Conservation (phyloP, 2,113 vertebrate genomes). For the Orthonyx spaldingii region DNA sequence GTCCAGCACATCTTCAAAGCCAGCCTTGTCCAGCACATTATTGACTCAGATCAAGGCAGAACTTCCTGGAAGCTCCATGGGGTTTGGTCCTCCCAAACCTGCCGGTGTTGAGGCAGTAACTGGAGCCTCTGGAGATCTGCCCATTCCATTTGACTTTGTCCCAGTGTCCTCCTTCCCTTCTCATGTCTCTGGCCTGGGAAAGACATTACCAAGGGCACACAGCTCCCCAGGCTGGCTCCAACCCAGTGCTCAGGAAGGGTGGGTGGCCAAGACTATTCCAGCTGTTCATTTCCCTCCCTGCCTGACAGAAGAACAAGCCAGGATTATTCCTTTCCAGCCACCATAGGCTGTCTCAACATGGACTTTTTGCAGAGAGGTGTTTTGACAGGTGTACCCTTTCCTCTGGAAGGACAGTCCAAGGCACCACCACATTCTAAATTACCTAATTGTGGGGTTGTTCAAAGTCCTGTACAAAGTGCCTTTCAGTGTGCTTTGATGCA, state of each 20-base stretch:
- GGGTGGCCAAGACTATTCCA: background rate
- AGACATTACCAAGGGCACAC: background rate
- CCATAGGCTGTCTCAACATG: background rate
- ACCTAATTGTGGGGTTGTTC: background rate
- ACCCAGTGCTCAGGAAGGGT: background rate
- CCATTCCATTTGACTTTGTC: background rate
- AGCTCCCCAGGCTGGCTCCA: background rate
- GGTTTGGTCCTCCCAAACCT: background rate
- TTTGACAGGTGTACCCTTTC: background rate
- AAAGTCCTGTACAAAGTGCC: conserved; percentile 6
- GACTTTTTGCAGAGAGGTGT: background rate
- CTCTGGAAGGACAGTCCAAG: background rate
- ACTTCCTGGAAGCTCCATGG: background rate
- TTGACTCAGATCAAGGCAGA: background rate
- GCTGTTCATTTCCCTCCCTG: background rate
- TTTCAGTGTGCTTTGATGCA: conserved; percentile 32
- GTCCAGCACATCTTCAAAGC: too few species aligned
- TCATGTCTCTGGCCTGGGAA: background rate
- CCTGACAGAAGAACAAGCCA: background rate
- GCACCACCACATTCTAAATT: background rate
- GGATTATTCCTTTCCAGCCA: background rate
- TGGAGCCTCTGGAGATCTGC: background rate
- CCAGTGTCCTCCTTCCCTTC: background rate
- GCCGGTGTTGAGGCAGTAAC: background rate
- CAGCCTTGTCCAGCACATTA: background rate